Evolutionary conservation across 2,797 vertebrate genomes (phyloP).

Genomic region (Nothura maculosa): DNA sequence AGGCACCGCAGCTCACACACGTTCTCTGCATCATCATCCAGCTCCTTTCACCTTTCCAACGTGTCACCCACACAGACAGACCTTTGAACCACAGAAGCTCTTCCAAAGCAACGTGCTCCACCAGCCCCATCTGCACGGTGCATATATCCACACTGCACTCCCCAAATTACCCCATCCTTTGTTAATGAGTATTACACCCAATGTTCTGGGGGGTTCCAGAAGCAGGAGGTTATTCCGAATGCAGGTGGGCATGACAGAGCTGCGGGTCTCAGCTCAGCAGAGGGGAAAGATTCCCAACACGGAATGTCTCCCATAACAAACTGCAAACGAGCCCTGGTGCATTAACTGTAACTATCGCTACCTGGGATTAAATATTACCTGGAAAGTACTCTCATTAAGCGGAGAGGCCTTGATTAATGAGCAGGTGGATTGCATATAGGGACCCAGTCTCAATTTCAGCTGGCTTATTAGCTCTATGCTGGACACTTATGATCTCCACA

Average conservation of each 20-base stretch:
- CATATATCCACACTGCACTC: background rate
- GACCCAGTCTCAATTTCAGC: conserved; percentile 31
- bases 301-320: conserved; percentile 3
- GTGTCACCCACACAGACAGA: background rate
- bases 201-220: background rate
- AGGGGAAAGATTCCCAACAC: background rate
- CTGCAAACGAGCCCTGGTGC: background rate
- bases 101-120: background rate
- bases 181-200: background rate
- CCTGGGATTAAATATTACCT: conserved; percentile 78
- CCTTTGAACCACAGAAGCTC: conserved; percentile 33
- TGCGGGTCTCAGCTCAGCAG: background rate
- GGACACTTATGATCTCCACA: conserved; percentile 25
- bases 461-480: conserved; percentile 45
- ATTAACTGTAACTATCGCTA: conserved; percentile 57
- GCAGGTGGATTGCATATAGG: conserved; percentile 19
- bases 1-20: background rate
- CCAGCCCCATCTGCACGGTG: rapidly evolving
- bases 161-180: background rate
- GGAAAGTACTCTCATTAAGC: conserved; percentile 82
- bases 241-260: background rate
- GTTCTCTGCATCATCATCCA: background rate
- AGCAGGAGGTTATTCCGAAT: background rate
- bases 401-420: conserved; percentile 79
- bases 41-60: background rate